Percentiles rank a stretch among this genome's conserved stretches.
phyloP scores from a whole-genome alignment of 2,888 invertebrate species.

The Drosophila putrida region DNA sequence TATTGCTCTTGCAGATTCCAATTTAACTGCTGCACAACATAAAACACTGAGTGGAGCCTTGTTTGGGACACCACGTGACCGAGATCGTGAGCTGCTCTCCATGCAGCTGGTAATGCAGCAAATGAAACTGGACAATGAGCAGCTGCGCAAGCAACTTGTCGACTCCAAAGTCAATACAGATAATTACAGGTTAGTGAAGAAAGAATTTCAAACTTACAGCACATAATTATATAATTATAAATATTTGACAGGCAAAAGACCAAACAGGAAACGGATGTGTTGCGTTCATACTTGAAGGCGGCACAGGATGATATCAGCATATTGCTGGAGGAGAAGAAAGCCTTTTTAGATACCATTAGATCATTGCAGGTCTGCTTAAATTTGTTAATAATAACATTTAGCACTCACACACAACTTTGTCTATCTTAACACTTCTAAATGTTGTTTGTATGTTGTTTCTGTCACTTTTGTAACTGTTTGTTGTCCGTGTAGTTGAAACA shows the following conservation, averaged over 20 bases:
- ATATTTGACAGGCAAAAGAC: conserved; percentile 78
- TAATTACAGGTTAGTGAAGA: conserved; percentile 86
- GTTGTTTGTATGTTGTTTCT: conserved; percentile 55
- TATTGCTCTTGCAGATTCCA: conserved; percentile 51
- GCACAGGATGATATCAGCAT: conserved; percentile 91
- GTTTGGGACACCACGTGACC: conserved; percentile 79
- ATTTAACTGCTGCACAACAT: conserved; percentile 50
- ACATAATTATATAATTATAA: not conserved
- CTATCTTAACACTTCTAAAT: conserved; percentile 52
- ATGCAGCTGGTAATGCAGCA: conserved; percentile 86
- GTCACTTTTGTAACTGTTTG: conserved; percentile 51
- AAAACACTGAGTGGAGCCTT: conserved; percentile 58
- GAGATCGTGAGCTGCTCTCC: conserved; percentile 86
- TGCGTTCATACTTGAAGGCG: conserved; percentile 88
- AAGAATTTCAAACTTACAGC: not conserved
- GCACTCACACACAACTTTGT: conserved; percentile 22
- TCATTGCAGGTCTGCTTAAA: conserved; percentile 87
- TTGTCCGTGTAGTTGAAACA: conserved; percentile 72
- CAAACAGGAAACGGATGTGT: conserved; percentile 87
- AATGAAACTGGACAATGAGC: conserved; percentile 88
- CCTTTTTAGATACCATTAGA: conserved; percentile 89
- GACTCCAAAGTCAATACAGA: conserved; percentile 86
- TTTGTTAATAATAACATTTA: not conserved
- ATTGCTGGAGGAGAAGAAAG: conserved; percentile 90
- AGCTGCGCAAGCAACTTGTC: conserved; percentile 87